phyloP scores from a whole-genome alignment of 2,113 vertebrate species.

The Tapirus terrestris region DNA sequence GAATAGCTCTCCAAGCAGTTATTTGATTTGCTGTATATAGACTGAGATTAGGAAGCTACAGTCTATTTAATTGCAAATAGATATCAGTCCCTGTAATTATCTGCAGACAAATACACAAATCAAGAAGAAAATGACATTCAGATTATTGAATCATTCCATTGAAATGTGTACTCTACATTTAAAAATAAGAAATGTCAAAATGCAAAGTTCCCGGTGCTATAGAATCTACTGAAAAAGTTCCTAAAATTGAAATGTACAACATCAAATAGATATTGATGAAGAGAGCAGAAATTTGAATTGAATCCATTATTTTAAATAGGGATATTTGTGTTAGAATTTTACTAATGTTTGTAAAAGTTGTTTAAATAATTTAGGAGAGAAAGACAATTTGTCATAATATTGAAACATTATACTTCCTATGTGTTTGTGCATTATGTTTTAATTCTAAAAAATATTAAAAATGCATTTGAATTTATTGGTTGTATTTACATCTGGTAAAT shows the following conservation, averaged over 20 bases:
- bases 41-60: slow-evolving; percentile 10
- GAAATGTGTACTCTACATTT: neutral
- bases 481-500: neutral
- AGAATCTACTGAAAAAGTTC: neutral
- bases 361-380: neutral
- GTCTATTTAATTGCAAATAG: slow-evolving; percentile 17
- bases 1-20: neutral
- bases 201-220: neutral
- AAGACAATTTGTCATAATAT: neutral
- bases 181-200: neutral
- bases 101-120: neutral
- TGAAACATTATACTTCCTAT: neutral
- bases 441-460: neutral
- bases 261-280: neutral
- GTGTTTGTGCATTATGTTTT: neutral
- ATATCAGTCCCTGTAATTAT: neutral
- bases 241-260: neutral
- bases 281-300: neutral
- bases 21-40: slow-evolving; percentile 31
- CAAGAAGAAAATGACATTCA: slow-evolving; percentile 19
- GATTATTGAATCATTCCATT: neutral
- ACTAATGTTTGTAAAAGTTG: neutral
- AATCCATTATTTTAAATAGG: neutral
- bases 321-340: neutral
- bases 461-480: neutral